Percentiles rank a stretch among this genome's conserved stretches.
Conservation (phyloP, 2,888 invertebrate species). For the Atrina japonica region DNA sequence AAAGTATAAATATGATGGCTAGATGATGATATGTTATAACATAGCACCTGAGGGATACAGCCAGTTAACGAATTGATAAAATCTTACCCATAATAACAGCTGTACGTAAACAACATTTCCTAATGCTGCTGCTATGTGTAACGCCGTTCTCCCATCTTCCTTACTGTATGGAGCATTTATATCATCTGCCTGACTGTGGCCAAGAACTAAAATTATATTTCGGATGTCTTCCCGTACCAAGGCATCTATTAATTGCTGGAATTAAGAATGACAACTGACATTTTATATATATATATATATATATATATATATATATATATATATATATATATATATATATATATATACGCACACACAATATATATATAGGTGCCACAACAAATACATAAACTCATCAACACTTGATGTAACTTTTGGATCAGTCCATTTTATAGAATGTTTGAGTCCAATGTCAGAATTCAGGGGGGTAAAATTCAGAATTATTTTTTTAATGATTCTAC, state of each 20-base stretch:
- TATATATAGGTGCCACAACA: no score
- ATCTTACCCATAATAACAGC: constrained; percentile 94
- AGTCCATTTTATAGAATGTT: no score
- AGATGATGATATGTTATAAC: no score
- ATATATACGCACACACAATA: no score
- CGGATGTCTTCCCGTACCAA: constrained; percentile 80
- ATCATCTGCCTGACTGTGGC: constrained; percentile 84
- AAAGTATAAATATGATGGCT: no score
- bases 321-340: not conserved
- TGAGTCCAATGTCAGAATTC: no score
- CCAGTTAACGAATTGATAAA: no score
- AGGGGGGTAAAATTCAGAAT: no score
- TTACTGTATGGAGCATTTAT: constrained; percentile 89
- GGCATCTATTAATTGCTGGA: constrained; percentile 83
- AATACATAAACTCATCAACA: not conserved
- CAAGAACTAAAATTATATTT: constrained; percentile 82
- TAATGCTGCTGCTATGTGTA: constrained; percentile 93
- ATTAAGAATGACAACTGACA: constrained; percentile 29
- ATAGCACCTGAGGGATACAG: no score
- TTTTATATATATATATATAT: not conserved
- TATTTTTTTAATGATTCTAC: no score
- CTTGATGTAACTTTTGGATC: no score
- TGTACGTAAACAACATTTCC: constrained; percentile 93
- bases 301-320: not conserved
- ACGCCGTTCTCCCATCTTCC: constrained; percentile 89